Base-by-base conservation (phyloP, 2,113 vertebrate genomes). In the Fulica atra region DNA sequence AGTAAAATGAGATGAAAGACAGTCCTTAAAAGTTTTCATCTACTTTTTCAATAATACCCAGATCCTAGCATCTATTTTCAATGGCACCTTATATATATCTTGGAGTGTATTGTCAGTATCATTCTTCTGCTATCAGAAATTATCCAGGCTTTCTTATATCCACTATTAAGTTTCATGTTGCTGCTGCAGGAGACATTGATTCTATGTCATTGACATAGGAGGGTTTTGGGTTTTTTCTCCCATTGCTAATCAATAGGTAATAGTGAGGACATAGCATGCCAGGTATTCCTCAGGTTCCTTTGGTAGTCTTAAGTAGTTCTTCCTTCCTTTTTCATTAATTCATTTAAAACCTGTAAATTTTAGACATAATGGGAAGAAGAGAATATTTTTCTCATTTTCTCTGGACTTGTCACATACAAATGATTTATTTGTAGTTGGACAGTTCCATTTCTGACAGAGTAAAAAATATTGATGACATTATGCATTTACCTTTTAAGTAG, bases 391-490 rank as follows among this genome's bases (percentile, higher is more conserved):
- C 72, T 74, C 80, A 16, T 88, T 92, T 78, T 28, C 64, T 66
- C 57, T 91, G 71, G 10, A 40, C 26, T 48, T 38, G 42, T 81
- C 86, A 68, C 80, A 61, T 78, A 42, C 17, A 86, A 68, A 81
- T 78, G 51, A 93, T 92, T 95, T 90, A 93, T 94, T 38, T 82
- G 38, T 79, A 83, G 53, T 84, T 79, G 66, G 72, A 63, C 25
- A 19, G 42, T 16, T 87, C 63, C 18, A 42, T 60, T 90, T 86
- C 73, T 64, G 81, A 33, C 29, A 60, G 65, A 13, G 42, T 61
- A 17, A 93, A 91, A 93, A 77, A 8, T 54, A 92, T 77, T 1
- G 2, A 66, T 68, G 59, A 12, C 69, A 6, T 81, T 15, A 25
- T 9, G 3, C 57, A 35, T 79, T 92, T 93, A 42, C n/a, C 54